These are phyloP conservation scores for Echiichthys vipera DNA, from an alignment of 2,797 vertebrate species.

Conservation along the genomic window DNA sequence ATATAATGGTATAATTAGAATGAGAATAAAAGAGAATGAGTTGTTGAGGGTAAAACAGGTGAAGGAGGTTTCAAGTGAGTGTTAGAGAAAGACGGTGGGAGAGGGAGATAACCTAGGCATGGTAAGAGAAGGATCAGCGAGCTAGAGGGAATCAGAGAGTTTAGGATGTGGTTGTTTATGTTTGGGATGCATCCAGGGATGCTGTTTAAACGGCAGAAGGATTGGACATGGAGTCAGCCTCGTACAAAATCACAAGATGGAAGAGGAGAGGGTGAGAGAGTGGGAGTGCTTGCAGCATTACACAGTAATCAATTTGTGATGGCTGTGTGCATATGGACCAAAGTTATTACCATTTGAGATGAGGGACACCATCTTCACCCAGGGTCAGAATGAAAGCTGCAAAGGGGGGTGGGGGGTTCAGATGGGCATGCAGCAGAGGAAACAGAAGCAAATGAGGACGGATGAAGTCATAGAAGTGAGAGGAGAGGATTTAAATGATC, in stretches of 20 bases:
- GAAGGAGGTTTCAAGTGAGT: slow-evolving; percentile 67
- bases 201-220: slow-evolving; percentile 76
- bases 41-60: slow-evolving; percentile 75
- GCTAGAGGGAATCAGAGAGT: slow-evolving; percentile 19
- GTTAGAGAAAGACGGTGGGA: slow-evolving; percentile 48
- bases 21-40: slow-evolving; percentile 75
- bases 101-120: slow-evolving; percentile 17
- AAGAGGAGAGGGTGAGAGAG: slow-evolving; percentile 44
- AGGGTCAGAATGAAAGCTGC: slow-evolving; percentile 63
- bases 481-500: slow-evolving; percentile 75
- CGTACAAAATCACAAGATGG: slow-evolving; percentile 58
- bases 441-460: slow-evolving; percentile 64
- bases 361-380: slow-evolving; percentile 70
- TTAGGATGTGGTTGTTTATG: slow-evolving; percentile 68
- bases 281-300: slow-evolving; percentile 62
- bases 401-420: slow-evolving; percentile 15
- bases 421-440: slow-evolving; percentile 48
- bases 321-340: slow-evolving; percentile 72
- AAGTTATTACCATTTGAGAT: slow-evolving; percentile 73
- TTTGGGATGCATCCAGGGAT: slow-evolving; percentile 73
- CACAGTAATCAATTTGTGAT: slow-evolving; percentile 75
- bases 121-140: slow-evolving; percentile 15
- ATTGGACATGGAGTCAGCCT: slow-evolving; percentile 70
- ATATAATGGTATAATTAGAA: slow-evolving; percentile 84
- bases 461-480: slow-evolving; percentile 62